Conservation (phyloP, 2,888 invertebrate genomes). For the Chaetogeoica ovagalla region DNA sequence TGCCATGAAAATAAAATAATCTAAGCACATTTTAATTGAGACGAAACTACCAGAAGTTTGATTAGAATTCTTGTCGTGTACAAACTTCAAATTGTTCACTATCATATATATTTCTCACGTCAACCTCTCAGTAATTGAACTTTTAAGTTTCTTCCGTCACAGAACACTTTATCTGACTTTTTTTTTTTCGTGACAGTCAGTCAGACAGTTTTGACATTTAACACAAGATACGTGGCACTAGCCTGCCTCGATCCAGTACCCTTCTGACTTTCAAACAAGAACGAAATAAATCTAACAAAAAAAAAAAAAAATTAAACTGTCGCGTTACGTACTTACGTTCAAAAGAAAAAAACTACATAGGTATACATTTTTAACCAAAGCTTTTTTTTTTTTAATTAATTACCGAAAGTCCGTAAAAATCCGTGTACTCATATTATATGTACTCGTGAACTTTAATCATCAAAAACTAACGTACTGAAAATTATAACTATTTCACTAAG, state of each 20-base stretch:
- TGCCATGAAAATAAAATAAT: background rate
- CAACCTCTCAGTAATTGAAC: slow-evolving; percentile 29
- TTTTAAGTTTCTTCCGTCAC: slow-evolving; percentile 28
- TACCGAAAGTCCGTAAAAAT: too few species aligned
- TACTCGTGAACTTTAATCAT: too few species aligned
- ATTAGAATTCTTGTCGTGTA: background rate
- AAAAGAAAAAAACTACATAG: too few species aligned
- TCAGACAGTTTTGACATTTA: slow-evolving; percentile 29
- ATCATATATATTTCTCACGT: slow-evolving; percentile 28
- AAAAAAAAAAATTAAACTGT: background rate
- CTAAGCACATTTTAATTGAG: background rate
- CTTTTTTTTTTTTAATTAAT: too few species aligned
- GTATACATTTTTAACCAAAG: too few species aligned
- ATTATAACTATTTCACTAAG: too few species aligned
- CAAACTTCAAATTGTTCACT: slow-evolving; percentile 17
- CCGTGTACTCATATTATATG: too few species aligned
- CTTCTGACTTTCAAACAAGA: slow-evolving; percentile 5
- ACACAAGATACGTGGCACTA: slow-evolving; percentile 13
- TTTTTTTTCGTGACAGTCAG: slow-evolving; percentile 3
- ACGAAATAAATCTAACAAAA: background rate
- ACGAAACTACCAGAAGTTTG: background rate
- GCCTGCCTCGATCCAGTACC: background rate
- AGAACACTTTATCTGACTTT: background rate
- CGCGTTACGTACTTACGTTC: too few species aligned
- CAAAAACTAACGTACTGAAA: too few species aligned